These are phyloP conservation scores for Drosophila neocordata DNA, from an alignment of 1,140 invertebrate species.

Conservation along the genomic window DNA sequence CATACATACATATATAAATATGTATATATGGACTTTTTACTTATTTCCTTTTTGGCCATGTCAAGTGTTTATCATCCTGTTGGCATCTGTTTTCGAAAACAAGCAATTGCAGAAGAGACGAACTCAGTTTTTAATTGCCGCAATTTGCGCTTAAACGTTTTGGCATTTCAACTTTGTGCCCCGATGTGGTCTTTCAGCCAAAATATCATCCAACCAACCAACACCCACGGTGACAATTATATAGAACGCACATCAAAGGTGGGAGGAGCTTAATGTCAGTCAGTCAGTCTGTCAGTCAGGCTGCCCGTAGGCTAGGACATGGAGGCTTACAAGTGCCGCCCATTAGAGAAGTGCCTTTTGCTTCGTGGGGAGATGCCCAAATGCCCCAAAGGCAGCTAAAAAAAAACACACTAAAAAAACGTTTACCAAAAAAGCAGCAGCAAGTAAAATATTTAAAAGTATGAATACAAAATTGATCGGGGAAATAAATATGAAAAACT, in stretches of 20 bases:
- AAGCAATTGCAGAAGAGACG: constrained; percentile 53
- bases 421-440: constrained; percentile 41
- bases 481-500: constrained; percentile 1
- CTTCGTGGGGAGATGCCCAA: constrained; percentile 13
- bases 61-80: constrained; percentile 68
- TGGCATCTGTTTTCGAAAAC: constrained; percentile 62
- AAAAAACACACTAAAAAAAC: neutral
- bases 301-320: constrained; percentile 50
- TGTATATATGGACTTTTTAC: constrained; percentile 15
- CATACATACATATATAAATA: neutral
- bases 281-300: neutral
- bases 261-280: constrained; percentile 24
- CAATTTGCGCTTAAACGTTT: constrained; percentile 77
- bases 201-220: constrained; percentile 31
- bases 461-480: neutral
- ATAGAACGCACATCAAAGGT: constrained; percentile 40
- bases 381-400: constrained; percentile 15
- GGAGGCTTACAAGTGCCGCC: constrained; percentile 53
- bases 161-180: constrained; percentile 61
- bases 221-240: constrained; percentile 81
- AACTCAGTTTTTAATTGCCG: constrained; percentile 65
- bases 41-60: constrained; percentile 37
- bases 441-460: constrained; percentile 11
- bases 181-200: constrained; percentile 24
- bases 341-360: constrained; percentile 42